phyloP scores from a whole-genome alignment of 2,113 vertebrate species.

The Apodemus speciosus region DNA sequence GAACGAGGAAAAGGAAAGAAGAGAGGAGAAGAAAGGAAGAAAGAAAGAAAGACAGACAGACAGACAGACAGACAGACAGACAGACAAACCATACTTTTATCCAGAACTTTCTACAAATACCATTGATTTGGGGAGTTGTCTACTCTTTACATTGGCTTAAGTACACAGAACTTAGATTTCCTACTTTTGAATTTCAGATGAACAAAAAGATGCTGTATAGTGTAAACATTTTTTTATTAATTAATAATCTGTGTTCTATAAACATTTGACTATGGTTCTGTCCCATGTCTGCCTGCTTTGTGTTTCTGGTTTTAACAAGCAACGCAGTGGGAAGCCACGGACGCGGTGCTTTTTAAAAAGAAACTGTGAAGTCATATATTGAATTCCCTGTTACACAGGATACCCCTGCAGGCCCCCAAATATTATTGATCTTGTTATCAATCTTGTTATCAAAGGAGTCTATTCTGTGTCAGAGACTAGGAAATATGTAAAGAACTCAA shows the following conservation, averaged over 20 bases:
- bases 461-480: not conserved
- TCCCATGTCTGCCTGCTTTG: not conserved
- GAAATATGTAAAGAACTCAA: not conserved
- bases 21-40: not conserved
- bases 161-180: not conserved
- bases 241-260: not conserved
- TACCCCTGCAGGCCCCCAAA: not conserved
- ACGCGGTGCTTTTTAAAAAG: not conserved
- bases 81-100: not conserved
- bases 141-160: not conserved
- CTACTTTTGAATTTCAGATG: not conserved
- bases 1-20: too few species aligned
- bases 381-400: slow-evolving; percentile 45
- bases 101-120: not conserved
- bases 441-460: too few species aligned
- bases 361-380: slow-evolving; percentile 10
- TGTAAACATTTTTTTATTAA: not conserved
- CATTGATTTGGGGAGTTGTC: not conserved
- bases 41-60: too few species aligned
- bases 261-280: not conserved
- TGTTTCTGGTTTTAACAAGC: not conserved
- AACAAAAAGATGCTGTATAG: not conserved
- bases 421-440: not conserved
- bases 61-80: not conserved
- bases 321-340: not conserved